Percentiles rank a stretch among this genome's conserved stretches.
These are phyloP conservation scores for Heptranchias perlo DNA, from an alignment of 2,113 vertebrate genomes.

Conservation along the genomic window DNA sequence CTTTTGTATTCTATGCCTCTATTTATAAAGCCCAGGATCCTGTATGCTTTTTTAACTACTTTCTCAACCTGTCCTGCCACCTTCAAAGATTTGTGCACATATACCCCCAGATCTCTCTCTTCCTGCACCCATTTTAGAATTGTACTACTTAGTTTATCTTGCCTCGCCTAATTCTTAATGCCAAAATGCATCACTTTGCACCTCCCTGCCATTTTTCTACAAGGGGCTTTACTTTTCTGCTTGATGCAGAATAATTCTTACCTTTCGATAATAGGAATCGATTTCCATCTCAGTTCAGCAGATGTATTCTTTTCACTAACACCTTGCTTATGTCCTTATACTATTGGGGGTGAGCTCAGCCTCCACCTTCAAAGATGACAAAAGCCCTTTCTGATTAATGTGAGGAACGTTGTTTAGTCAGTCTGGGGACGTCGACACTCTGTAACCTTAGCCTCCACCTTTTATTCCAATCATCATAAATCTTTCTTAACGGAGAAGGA, in stretches of 20 bases:
- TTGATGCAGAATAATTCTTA: background rate
- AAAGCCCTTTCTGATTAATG: background rate
- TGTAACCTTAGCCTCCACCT: background rate
- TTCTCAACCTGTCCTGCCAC: too few relatives aligned
- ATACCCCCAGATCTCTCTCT: too few relatives aligned
- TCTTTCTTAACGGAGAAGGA: background rate
- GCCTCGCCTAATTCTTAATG: too few relatives aligned
- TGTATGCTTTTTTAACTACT: too few relatives aligned
- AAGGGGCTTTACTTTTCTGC: background rate
- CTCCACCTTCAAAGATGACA: background rate
- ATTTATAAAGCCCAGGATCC: too few relatives aligned
- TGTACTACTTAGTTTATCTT: too few relatives aligned
- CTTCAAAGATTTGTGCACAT: too few relatives aligned
- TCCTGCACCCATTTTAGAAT: too few relatives aligned
- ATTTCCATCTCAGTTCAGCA: background rate
- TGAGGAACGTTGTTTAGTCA: background rate
- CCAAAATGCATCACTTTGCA: too few relatives aligned
- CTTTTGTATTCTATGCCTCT: too few relatives aligned
- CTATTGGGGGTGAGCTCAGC: background rate
- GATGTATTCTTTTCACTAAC: background rate
- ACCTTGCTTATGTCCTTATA: background rate
- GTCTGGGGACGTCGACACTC: background rate
- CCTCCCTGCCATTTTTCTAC: background rate
- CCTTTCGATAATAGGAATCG: background rate
- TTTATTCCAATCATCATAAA: background rate